Evolutionary conservation across 1,140 invertebrate genomes (phyloP).

Genomic region (Rhysida immarginata): DNA sequence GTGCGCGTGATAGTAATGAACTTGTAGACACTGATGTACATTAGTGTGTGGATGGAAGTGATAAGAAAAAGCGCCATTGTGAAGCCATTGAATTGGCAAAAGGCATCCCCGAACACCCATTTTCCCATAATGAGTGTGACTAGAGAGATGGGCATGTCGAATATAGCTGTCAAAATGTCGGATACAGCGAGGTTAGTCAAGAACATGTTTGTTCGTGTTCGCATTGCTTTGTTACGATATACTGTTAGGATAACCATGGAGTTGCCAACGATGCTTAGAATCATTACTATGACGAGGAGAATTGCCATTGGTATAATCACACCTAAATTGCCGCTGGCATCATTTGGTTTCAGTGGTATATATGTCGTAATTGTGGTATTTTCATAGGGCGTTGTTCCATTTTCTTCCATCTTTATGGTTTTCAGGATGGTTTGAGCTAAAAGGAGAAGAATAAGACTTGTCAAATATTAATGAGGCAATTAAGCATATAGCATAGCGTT

Average conservation of each 20-base stretch:
- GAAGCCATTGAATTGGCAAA: constrained; percentile 34
- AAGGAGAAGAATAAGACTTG: no score
- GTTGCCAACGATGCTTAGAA: constrained; percentile 24
- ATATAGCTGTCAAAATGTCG: constrained; percentile 31
- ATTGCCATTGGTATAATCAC: constrained; percentile 4
- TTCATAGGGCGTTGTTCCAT: no score
- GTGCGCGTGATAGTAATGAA: constrained; percentile 32
- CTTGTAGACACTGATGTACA: constrained; percentile 32
- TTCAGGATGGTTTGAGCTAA: no score
- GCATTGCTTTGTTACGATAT: constrained; percentile 28
- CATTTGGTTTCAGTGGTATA: no score
- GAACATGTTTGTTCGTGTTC: constrained; percentile 34
- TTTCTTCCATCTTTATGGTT: no score
- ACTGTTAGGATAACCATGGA: constrained; percentile 30
- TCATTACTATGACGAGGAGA: constrained; percentile 20
- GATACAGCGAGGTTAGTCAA: constrained; percentile 33
- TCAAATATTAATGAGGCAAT: no score
- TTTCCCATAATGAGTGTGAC: constrained; percentile 26
- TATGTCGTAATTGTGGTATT: no score
- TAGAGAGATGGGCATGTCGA: constrained; percentile 32
- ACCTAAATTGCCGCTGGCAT: no score
- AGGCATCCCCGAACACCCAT: constrained; percentile 27
- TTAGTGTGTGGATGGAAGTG: constrained; percentile 35
- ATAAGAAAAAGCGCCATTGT: constrained; percentile 31
- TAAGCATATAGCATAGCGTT: no score